Conservation (phyloP, 2,113 vertebrate species). For the Trinectes maculatus region DNA sequence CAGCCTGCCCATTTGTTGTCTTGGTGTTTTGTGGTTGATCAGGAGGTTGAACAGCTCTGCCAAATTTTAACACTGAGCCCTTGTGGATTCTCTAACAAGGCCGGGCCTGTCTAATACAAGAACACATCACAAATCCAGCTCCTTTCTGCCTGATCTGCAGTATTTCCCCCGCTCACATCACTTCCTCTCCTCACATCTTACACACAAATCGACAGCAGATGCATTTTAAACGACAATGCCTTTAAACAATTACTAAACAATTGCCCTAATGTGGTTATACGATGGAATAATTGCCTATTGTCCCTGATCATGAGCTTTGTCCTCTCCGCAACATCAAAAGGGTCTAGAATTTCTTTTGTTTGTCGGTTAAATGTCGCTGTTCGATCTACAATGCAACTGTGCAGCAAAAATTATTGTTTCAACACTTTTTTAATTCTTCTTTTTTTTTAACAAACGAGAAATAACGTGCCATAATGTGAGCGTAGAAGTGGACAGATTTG, state of each 20-base stretch:
- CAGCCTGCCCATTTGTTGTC: conserved; percentile 29
- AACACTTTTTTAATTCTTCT: not conserved
- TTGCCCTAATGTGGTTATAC: too few relatives aligned
- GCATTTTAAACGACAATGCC: conserved; percentile 10
- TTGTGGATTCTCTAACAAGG: conserved; percentile 73
- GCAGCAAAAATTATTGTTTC: not conserved
- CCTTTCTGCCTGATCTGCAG: conserved; percentile 57
- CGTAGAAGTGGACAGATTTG: not conserved
- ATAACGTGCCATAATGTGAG: not conserved
- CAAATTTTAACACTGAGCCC: conserved; percentile 65
- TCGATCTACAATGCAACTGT: not conserved
- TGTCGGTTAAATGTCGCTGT: not conserved
- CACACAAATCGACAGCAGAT: conserved; percentile 15
- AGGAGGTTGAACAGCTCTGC: conserved; percentile 53
- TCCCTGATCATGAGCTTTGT: not conserved
- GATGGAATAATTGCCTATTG: too few relatives aligned
- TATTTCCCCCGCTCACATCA: conserved; percentile 60
- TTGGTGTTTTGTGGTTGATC: conserved; percentile 57
- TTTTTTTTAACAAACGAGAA: not conserved
- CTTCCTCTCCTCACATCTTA: conserved; percentile 38
- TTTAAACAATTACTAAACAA: conserved; percentile 5
- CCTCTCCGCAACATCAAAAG: not conserved
- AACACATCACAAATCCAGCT: conserved; percentile 62
- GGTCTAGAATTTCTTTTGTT: not conserved
- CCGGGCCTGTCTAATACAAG: conserved; percentile 61